Conservation (phyloP, 2,113 vertebrate species). For the Lepisosteus oculatus region DNA sequence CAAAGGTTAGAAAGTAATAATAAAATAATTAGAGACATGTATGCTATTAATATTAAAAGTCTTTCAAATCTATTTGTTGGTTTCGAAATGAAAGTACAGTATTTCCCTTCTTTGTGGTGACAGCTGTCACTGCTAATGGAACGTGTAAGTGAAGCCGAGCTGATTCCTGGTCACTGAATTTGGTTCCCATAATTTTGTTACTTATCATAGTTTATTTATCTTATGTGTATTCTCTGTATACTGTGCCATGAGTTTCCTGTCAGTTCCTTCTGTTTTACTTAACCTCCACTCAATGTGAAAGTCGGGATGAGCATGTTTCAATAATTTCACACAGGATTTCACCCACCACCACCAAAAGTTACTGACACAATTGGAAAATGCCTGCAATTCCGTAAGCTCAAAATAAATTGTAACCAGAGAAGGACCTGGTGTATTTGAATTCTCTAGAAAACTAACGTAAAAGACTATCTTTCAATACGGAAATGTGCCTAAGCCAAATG, state of each 20-base stretch:
- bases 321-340: neutral
- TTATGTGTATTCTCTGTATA: neutral
- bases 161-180: neutral
- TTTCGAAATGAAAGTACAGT: conserved; percentile 16
- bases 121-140: conserved; percentile 15
- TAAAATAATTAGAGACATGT: neutral
- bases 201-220: conserved; percentile 14
- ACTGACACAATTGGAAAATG: neutral
- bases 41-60: conserved; percentile 6
- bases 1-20: neutral
- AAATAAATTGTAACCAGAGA: neutral
- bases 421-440: neutral
- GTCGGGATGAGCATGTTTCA: neutral
- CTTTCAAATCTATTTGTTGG: neutral
- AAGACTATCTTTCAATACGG: too few species aligned
- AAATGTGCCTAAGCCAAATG: too few species aligned
- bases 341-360: neutral
- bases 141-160: neutral
- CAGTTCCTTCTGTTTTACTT: neutral
- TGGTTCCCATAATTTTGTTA: neutral
- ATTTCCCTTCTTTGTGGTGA: conserved; percentile 12
- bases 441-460: too few species aligned
- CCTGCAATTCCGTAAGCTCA: neutral
- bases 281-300: conserved; percentile 5
- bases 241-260: neutral